Evolutionary conservation across 2,888 invertebrate species (phyloP).

Genomic region (Graphium colonna): DNA sequence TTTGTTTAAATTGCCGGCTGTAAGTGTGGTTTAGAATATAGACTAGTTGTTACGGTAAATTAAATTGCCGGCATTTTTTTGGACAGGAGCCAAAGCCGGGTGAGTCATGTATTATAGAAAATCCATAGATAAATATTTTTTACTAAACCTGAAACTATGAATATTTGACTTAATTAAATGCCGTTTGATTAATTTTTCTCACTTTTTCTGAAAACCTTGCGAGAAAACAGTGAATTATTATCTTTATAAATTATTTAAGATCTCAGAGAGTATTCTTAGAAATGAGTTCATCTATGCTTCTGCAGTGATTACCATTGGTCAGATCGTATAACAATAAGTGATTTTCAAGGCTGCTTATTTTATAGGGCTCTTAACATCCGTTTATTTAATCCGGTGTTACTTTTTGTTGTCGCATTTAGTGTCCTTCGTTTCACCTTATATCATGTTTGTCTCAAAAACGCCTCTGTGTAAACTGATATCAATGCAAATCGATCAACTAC

Average conservation of each 20-base stretch:
- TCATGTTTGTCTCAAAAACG: background rate
- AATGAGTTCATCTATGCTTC: constrained; percentile 5
- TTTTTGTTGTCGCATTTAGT: constrained; percentile 1
- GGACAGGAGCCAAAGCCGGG: constrained; percentile 60
- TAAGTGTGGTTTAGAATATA: background rate
- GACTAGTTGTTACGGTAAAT: constrained; percentile 39
- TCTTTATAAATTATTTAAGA: background rate
- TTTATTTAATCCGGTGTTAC: constrained; percentile 12
- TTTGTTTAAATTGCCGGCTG: background rate
- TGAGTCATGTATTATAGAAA: constrained; percentile 47
- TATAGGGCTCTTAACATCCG: constrained; percentile 12
- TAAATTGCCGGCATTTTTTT: constrained; percentile 50
- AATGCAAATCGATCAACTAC: constrained; percentile 13
- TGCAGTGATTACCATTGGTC: constrained; percentile 6
- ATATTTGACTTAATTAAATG: constrained; percentile 8
- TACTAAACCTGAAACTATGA: constrained; percentile 18
- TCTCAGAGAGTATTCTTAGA: constrained; percentile 6
- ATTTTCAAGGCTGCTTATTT: constrained; percentile 13
- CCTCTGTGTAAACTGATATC: constrained; percentile 12
- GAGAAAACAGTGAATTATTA: no score
- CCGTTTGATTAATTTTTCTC: background rate
- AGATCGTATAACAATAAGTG: constrained; percentile 6
- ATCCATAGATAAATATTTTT: constrained; percentile 40
- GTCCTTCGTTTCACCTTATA: constrained; percentile 19
- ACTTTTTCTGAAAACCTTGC: background rate